Evolutionary conservation across 2,113 vertebrate species (phyloP).

Genomic region (Piprites chloris): DNA sequence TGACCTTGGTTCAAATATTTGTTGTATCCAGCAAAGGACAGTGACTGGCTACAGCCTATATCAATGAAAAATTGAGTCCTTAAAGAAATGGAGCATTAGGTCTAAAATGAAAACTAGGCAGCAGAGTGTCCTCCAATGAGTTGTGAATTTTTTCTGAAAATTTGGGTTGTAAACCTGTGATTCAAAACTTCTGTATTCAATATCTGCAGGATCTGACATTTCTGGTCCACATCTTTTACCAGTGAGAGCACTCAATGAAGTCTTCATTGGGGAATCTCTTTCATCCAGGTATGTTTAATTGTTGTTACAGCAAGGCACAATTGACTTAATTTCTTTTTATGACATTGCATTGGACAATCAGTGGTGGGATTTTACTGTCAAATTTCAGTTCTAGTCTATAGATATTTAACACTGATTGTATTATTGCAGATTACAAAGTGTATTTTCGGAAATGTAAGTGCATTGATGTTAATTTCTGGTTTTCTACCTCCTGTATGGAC

Average conservation of each 20-base stretch:
- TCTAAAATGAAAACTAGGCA: background rate
- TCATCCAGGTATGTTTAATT: slow-evolving; percentile 87
- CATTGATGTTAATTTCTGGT: background rate
- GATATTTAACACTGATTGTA: background rate
- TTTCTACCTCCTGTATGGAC: background rate
- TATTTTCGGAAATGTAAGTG: background rate
- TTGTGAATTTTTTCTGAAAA: background rate
- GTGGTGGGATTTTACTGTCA: background rate
- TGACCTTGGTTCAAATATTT: background rate
- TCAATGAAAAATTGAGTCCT: background rate
- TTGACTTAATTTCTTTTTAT: background rate
- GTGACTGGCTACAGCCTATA: background rate
- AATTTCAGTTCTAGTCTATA: background rate
- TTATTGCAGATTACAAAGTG: background rate
- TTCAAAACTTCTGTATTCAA: background rate
- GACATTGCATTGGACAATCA: background rate
- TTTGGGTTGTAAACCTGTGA: background rate
- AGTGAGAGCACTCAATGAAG: slow-evolving; percentile 91
- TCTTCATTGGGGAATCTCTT: slow-evolving; percentile 97
- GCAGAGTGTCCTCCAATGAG: background rate
- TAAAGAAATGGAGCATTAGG: background rate
- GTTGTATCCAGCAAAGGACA: background rate
- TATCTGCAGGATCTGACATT: slow-evolving; percentile 62
- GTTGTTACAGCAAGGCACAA: background rate
- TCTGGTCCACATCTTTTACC: slow-evolving; percentile 87